These are phyloP conservation scores for Phoeniculus purpureus DNA, from an alignment of 2,797 vertebrate species.

Conservation along the genomic window DNA sequence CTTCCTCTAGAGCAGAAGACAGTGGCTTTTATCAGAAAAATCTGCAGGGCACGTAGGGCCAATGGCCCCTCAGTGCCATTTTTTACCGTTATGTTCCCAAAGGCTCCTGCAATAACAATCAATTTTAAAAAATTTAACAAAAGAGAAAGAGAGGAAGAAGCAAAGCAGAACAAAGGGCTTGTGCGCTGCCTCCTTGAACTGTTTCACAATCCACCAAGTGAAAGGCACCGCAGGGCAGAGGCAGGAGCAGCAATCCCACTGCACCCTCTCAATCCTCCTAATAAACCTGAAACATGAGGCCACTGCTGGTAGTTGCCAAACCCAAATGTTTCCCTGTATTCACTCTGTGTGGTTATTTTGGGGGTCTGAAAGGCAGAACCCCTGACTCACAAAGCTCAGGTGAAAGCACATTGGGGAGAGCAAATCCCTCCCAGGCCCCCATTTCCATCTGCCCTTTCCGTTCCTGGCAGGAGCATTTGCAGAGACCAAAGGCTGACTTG, in stretches of 20 bases:
- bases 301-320: neutral
- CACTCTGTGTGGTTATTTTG: neutral
- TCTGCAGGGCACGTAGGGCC: constrained; percentile 11
- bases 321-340: neutral
- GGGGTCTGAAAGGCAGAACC: neutral
- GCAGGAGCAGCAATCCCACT: neutral
- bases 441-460: neutral
- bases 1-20: neutral
- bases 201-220: constrained; percentile 4
- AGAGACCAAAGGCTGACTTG: neutral
- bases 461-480: neutral
- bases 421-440: accelerated
- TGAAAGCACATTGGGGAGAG: neutral
- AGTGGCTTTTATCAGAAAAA: neutral
- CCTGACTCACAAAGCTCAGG: neutral
- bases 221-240: neutral
- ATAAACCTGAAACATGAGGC: neutral
- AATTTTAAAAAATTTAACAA: neutral
- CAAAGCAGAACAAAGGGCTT: neutral
- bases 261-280: neutral
- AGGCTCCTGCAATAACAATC: neutral
- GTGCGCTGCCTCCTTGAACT: neutral
- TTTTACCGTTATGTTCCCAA: constrained; percentile 1
- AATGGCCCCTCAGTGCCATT: constrained; percentile 18
- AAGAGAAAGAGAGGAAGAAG: neutral